phyloP scores from a whole-genome alignment of 2,797 vertebrate species.

The Hozukius guyotensis region DNA sequence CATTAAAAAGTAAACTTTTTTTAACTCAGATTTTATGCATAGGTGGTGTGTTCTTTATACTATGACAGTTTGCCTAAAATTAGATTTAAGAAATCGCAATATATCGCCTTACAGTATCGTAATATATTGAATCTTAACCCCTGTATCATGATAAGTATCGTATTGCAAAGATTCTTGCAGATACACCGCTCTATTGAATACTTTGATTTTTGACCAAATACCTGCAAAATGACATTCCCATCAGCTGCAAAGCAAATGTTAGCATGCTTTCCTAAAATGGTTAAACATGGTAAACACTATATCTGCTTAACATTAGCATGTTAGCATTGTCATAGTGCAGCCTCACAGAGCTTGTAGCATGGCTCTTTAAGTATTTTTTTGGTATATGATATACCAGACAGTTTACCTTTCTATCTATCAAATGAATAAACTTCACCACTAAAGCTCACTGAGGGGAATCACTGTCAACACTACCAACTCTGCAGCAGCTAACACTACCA shows the following conservation, averaged over 20 bases:
- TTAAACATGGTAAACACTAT: background rate
- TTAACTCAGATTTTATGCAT: accelerated
- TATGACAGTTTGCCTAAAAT: too few relatives aligned
- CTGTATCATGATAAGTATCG: too few relatives aligned
- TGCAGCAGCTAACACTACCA: background rate
- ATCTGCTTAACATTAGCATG: background rate
- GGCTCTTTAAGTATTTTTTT: background rate
- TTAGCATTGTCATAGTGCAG: background rate
- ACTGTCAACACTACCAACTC: background rate
- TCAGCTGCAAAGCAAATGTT: background rate
- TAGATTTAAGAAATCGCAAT: too few relatives aligned
- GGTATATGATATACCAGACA: background rate
- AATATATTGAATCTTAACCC: too few relatives aligned
- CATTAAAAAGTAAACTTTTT: too few relatives aligned
- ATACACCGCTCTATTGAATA: background rate
- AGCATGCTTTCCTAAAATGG: background rate
- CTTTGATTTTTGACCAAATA: background rate
- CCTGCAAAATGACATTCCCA: background rate
- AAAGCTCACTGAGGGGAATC: background rate
- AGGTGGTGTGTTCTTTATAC: too few relatives aligned
- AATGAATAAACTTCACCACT: background rate
- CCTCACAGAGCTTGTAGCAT: background rate
- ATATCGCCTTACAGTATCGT: too few relatives aligned
- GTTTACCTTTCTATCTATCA: background rate
- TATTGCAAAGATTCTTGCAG: too few relatives aligned